Conservation (phyloP, 2,113 vertebrate genomes). For the Passer domesticus region DNA sequence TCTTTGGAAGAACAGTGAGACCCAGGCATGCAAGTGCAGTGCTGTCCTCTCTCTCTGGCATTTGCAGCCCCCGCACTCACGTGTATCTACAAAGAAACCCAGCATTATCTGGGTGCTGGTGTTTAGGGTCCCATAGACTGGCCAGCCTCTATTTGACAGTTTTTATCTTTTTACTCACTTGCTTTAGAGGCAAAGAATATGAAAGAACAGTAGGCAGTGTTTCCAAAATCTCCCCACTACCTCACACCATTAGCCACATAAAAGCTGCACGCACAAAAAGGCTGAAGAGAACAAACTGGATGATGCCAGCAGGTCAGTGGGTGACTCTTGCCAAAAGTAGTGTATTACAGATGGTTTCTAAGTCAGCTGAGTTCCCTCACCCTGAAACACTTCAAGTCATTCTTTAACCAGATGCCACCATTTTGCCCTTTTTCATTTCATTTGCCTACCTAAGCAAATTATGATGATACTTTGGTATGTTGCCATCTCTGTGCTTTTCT, state of each 20-base stretch:
- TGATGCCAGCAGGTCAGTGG: slow-evolving; percentile 54
- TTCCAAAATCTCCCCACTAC: neutral
- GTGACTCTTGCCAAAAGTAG: neutral
- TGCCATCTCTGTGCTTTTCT: neutral
- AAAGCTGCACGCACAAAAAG: neutral
- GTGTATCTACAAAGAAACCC: fast-evolving
- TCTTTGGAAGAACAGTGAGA: neutral
- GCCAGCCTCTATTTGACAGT: neutral
- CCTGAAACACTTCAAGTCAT: neutral
- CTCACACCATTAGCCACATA: neutral
- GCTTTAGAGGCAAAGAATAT: neutral
- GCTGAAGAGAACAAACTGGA: neutral
- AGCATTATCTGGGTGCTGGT: neutral
- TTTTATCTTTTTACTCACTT: neutral
- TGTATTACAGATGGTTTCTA: neutral
- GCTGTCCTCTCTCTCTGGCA: neutral
- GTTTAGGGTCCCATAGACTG: neutral
- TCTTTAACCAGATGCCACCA: neutral
- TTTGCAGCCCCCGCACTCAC: neutral
- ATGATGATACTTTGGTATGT: neutral
- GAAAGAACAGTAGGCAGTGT: neutral
- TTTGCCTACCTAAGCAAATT: neutral
- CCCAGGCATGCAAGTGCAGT: neutral
- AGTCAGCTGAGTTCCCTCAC: neutral
- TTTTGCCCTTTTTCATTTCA: neutral